Evolutionary conservation across 2,797 vertebrate genomes (phyloP), one percentile per base, ranked within the genome.

Genomic region (Hybognathus amarus): DNA sequence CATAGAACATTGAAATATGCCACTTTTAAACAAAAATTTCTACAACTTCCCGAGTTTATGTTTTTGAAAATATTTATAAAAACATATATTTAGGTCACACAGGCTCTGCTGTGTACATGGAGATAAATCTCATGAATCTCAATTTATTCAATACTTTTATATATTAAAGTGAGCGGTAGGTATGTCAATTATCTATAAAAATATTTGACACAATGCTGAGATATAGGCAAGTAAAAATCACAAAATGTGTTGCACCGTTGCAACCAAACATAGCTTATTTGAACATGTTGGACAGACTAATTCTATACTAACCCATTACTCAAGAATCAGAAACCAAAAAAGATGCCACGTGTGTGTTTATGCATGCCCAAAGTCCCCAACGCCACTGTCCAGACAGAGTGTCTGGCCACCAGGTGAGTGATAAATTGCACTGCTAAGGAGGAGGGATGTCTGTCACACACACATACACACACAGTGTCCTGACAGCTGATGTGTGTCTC

Each of bases 361-460:
- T 27, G 70, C 50, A 63, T 56, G 42, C 56, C 27, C 69, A 86
- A 69, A 78, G 82, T 87, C 84, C 86, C 66, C 80, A 45, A 47
- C 27, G n/a, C 64, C 76, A 52, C 82, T 84, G 47, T 80, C 54
- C 79, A 81, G 82, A 79, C 71, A 79, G 33, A 80, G 38, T 74
- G 64, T 84, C 68, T 40, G 77, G 89, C 91, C 90, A 91, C 92
- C 89, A 89, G 89, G 80, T 42, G 91, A 89, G 89, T 94, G 94
- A 95, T 92, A 94, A 94, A 95, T 95, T 94, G 92, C 89, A 89
- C 86, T 74, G 69, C 87, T 93, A 93, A 94, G 87, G 91, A 91
- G 90, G 93, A 92, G 89, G 91, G 94, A 94, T 93, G 94, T 90
- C 90, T 93, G 90, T 93, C 94, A 93, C 59, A 78, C 70, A 75